Evolutionary conservation across 2,797 vertebrate genomes (phyloP).

Genomic region (Sebastes hubbsi): DNA sequence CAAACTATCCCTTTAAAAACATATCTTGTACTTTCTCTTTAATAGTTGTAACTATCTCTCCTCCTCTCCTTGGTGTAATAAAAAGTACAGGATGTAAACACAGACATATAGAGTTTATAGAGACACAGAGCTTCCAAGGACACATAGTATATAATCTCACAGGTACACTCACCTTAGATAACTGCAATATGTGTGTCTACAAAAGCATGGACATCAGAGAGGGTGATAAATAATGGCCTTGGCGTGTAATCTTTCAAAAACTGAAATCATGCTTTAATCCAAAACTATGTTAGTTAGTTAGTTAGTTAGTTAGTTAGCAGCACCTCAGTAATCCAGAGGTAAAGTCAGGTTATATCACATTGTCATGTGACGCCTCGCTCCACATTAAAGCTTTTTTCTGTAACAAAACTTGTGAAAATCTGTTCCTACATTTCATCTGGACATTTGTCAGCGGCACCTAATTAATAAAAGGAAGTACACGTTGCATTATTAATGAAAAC

Average conservation of each 20-base stretch:
- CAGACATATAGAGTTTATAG: background rate
- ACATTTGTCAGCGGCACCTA: slow-evolving; percentile 32
- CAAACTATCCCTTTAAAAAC: background rate
- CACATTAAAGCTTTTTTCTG: background rate
- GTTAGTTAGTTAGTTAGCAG: background rate
- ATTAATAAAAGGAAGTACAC: slow-evolving; percentile 43
- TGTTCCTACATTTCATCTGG: slow-evolving; percentile 28
- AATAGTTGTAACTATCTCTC: background rate
- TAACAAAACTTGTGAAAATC: slow-evolving; percentile 10
- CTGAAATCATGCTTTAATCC: background rate
- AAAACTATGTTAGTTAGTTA: background rate
- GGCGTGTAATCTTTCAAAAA: background rate
- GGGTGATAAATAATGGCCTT: background rate
- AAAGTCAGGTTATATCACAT: background rate
- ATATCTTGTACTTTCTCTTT: background rate
- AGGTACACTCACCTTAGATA: background rate
- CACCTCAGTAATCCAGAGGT: background rate
- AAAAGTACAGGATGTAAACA: background rate
- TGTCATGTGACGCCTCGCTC: background rate
- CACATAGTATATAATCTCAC: background rate
- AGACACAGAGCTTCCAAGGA: background rate
- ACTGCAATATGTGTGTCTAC: background rate
- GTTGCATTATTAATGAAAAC: slow-evolving; percentile 53
- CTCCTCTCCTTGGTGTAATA: background rate
- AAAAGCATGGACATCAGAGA: background rate